A percentile compares a stretch with the other conserved stretches of the same genome.
Evolutionary conservation across 2,888 invertebrate genomes (phyloP).

Genomic region (Erebia epiphron): DNA sequence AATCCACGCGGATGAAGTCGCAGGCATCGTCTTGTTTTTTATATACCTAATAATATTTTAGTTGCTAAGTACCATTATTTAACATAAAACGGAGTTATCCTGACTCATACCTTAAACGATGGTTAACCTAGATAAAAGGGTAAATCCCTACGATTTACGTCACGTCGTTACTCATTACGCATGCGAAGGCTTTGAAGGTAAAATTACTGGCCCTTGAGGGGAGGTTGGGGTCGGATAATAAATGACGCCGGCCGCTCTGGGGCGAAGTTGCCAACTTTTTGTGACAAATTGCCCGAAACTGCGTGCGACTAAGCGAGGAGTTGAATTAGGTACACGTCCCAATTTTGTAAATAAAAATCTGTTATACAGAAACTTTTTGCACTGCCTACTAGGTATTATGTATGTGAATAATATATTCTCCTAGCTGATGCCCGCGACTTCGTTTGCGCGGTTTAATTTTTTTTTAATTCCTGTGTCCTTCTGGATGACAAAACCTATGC

Average conservation of each 20-base stretch:
- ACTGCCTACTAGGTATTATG: background rate
- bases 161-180: conserved; percentile 76
- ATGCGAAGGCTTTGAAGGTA: conserved; percentile 77
- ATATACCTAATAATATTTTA: too few relatives aligned
- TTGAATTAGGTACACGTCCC: conserved; percentile 28
- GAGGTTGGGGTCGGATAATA: conserved; percentile 59
- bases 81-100: background rate
- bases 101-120: background rate
- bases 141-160: conserved; percentile 73
- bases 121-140: conserved; percentile 51
- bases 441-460: too few relatives aligned
- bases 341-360: conserved; percentile 23
- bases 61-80: too few relatives aligned
- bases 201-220: conserved; percentile 78
- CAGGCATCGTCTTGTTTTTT: too few relatives aligned
- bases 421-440: too few relatives aligned
- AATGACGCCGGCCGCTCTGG: conserved; percentile 67
- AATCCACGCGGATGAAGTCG: too few relatives aligned
- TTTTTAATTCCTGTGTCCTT: too few relatives aligned
- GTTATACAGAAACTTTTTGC: conserved; percentile 8
- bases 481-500: too few relatives aligned
- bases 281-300: conserved; percentile 80
- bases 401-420: background rate
- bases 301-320: conserved; percentile 59
- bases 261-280: conserved; percentile 76